Percentiles rank a stretch among this genome's conserved stretches.
phyloP scores from a whole-genome alignment of 2,888 invertebrate species.

The Ophion ventricosus region DNA sequence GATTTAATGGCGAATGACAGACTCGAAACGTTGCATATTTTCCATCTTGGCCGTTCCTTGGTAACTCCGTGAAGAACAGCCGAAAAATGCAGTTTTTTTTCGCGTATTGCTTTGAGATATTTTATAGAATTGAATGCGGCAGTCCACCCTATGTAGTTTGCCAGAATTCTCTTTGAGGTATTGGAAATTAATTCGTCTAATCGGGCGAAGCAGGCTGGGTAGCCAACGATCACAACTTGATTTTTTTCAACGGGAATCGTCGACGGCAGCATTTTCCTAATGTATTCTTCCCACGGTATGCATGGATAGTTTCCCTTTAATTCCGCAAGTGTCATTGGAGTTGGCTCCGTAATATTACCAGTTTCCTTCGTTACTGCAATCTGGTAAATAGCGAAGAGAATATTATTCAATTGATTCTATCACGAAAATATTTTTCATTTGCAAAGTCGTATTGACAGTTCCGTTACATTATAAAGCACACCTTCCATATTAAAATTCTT shows the following conservation, averaged over 20 bases:
- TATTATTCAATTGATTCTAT: no score
- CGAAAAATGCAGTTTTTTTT: constrained; percentile 91
- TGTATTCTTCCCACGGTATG: constrained; percentile 92
- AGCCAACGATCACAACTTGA: constrained; percentile 93
- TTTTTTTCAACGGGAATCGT: constrained; percentile 86
- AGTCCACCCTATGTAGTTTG: constrained; percentile 97
- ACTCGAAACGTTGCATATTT: constrained; percentile 93
- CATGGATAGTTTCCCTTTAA: constrained; percentile 90
- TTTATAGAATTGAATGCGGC: constrained; percentile 92
- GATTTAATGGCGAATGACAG: constrained; percentile 92
- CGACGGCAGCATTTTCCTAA: constrained; percentile 91
- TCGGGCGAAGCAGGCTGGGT: constrained; percentile 91
- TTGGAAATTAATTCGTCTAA: constrained; percentile 87
- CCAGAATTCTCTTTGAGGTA: constrained; percentile 88
- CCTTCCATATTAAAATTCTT: no score
- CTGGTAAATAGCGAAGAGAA: constrained; percentile 62
- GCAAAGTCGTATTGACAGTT: background rate
- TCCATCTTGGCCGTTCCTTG: constrained; percentile 94
- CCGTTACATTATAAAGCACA: no score
- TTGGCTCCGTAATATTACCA: constrained; percentile 86
- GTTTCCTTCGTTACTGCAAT: constrained; percentile 70
- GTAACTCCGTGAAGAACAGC: constrained; percentile 93
- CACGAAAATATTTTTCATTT: no score
- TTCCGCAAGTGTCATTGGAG: constrained; percentile 93
- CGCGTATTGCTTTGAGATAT: constrained; percentile 87